These are phyloP conservation scores for Charina bottae DNA, from an alignment of 2,113 vertebrate species.

Conservation along the genomic window DNA sequence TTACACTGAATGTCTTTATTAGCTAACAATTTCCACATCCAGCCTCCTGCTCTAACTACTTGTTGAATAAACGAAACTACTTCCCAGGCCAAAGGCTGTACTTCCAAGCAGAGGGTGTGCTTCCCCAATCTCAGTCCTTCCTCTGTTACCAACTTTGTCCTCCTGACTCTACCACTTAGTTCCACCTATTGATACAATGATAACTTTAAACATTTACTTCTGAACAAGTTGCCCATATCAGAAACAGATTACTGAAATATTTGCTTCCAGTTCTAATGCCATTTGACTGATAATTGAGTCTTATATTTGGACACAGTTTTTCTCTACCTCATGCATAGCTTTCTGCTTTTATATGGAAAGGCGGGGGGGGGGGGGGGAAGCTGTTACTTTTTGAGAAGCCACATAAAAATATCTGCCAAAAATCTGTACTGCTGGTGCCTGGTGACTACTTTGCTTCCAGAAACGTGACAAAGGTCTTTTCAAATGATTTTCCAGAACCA, in stretches of 20 bases:
- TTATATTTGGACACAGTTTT: neutral
- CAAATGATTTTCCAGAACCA: neutral
- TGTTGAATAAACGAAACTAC: too few species aligned
- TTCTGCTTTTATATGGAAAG: slow-evolving; percentile 13
- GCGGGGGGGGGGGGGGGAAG: neutral
- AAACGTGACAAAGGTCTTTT: neutral
- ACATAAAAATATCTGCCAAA: slow-evolving; percentile 5
- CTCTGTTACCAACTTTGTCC: too few species aligned
- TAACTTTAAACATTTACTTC: neutral
- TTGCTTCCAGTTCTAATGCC: neutral
- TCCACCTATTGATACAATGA: too few species aligned
- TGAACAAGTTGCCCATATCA: neutral
- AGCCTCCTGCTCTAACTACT: too few species aligned
- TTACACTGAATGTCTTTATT: too few species aligned
- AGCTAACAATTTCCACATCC: too few species aligned
- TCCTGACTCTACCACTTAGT: too few species aligned
- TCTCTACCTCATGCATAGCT: neutral
- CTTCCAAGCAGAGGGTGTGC: too few species aligned
- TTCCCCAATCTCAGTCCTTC: too few species aligned
- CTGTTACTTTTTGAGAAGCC: neutral
- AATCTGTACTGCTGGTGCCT: slow-evolving; percentile 6
- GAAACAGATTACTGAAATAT: slow-evolving; percentile 10
- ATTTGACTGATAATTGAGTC: neutral
- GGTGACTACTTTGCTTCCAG: neutral
- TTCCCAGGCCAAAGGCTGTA: too few species aligned